These are phyloP conservation scores for Synergus gifuensis DNA, from an alignment of 2,888 invertebrate species.

Conservation along the genomic window DNA sequence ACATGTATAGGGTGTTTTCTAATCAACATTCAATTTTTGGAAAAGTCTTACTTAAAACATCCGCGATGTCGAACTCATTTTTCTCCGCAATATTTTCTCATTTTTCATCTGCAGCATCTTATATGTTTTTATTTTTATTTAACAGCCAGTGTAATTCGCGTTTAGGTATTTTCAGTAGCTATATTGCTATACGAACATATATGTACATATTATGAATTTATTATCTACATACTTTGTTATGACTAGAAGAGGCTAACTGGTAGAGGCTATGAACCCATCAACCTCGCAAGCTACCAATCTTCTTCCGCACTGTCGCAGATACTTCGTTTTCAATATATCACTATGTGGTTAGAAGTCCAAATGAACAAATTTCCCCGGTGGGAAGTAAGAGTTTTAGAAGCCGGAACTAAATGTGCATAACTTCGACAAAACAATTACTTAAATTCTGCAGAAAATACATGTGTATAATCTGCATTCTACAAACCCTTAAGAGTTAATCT, in stretches of 20 bases:
- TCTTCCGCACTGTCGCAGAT: constrained; percentile 37
- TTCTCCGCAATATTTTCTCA: no score
- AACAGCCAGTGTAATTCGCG: neutral
- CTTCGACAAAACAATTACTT: constrained; percentile 13
- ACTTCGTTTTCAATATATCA: constrained; percentile 28
- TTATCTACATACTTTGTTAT: constrained; percentile 5
- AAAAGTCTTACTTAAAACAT: no score
- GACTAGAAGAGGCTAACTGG: neutral
- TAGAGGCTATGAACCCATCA: constrained; percentile 53
- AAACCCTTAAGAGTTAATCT: no score
- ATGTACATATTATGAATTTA: constrained; percentile 29
- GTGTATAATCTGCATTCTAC: no score
- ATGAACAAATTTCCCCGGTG: constrained; percentile 13
- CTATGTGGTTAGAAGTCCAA: neutral
- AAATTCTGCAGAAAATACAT: no score
- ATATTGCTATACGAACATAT: neutral
- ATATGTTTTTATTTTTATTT: no score
- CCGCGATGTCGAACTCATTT: neutral
- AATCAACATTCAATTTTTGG: no score
- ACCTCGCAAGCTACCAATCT: constrained; percentile 45
- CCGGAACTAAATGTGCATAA: constrained; percentile 19
- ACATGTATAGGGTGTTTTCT: neutral
- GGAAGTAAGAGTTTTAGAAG: constrained; percentile 20
- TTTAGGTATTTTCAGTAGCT: neutral
- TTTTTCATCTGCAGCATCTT: no score